Base-by-base conservation (phyloP, 2,797 vertebrate species). In the Vultur gryphus region DNA sequence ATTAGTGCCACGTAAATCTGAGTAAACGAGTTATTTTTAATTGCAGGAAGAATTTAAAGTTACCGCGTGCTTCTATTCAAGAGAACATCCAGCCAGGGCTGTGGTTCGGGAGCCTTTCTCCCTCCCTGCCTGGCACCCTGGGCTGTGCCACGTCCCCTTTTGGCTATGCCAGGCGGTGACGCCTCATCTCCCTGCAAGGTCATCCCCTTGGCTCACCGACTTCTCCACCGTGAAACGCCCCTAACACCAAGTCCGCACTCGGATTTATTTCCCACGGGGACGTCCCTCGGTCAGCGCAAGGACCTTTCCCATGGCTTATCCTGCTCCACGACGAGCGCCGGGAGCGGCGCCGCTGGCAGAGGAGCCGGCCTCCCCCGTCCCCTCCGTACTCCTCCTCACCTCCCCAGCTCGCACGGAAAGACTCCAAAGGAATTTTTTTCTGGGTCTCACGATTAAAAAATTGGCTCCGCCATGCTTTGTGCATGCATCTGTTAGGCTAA, bases 401-500 rank as follows among this genome's bases (percentile, higher is more conserved):
- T 57, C 87, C 65, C n/a, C 72, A 21, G 26, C 54, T 92, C 5
- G 0, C 73, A 73, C 88, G 69, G 82, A 96, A 97, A 93, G 78
- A 46, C 83, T 84, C 61, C 67, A 16, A 77, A 89, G 81, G 89
- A 91, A 57, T 84, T 82, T 66, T 72, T 71, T 33, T 51, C 41
- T 10, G 90, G 91, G 87, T 94, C 95, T 96, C 92, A 75, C 87
- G 90, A 98, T 97, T 97, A 97, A 98, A 98, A 98, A 97, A 95
- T 95, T 93, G 97, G 95, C 94, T 97, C 92, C 3, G 93, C 86
- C 24, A 97, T 89, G 97, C 98, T 98, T 98, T 98, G 96, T 98
- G 98, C 98, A 97, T 98, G 97, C 98, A 98, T 98, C 98, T 98
- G 98, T 97, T 98, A 98, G 97, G 98, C 98, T 98, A 98, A 98